A percentile compares a stretch with the other conserved stretches of the same genome.
phyloP scores from a whole-genome alignment of 2,888 invertebrate species.

The Pristionchus exspectatus region DNA sequence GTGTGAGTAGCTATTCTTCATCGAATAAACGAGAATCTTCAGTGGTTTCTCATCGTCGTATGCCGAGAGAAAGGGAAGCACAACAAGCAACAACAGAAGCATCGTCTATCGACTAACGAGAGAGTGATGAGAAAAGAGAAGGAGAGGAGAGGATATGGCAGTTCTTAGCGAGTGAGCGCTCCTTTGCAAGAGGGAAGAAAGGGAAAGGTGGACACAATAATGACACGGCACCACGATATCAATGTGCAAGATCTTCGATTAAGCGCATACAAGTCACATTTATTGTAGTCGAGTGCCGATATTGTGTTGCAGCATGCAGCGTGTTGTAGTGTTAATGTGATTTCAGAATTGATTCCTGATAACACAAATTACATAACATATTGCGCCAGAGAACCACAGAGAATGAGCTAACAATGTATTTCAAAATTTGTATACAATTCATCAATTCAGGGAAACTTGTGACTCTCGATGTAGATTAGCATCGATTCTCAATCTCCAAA shows the following conservation, averaged over 20 bases:
- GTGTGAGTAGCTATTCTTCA: slow-evolving; percentile 44
- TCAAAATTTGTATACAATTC: too few species aligned
- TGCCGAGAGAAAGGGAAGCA: background rate
- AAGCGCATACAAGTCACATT: background rate
- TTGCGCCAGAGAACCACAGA: too few species aligned
- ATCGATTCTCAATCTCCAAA: background rate
- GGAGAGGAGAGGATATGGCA: background rate
- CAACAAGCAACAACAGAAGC: background rate
- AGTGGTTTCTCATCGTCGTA: background rate
- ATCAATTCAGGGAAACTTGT: too few species aligned
- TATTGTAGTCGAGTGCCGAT: background rate
- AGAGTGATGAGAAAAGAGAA: background rate
- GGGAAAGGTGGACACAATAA: background rate
- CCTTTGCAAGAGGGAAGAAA: background rate
- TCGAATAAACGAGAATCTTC: slow-evolving; percentile 43
- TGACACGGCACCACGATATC: background rate
- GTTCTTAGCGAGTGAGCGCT: background rate
- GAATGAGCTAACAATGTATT: too few species aligned
- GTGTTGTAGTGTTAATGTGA: too few species aligned
- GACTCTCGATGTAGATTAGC: background rate
- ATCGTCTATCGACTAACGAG: background rate
- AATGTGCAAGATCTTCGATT: background rate
- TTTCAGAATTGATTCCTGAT: too few species aligned
- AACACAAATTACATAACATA: too few species aligned
- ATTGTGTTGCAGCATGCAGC: too few species aligned